Evolutionary conservation across 2,888 invertebrate species (phyloP), one percentile per base, ranked within the genome.

Genomic region (Theodoxus fluviatilis): DNA sequence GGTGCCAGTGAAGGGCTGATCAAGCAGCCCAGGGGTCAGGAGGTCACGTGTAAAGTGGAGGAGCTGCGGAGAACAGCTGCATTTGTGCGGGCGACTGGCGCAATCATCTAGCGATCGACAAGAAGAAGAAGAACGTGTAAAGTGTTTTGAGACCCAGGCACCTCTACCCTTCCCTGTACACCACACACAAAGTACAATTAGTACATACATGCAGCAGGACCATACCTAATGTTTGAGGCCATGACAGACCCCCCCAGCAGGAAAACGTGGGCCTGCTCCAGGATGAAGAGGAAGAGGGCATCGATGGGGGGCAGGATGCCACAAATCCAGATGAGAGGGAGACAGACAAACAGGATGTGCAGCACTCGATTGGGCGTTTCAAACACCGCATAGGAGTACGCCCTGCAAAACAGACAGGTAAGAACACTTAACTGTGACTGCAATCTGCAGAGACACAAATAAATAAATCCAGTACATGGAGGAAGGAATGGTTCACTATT

Each of bases 261-360:
- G 71, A 81, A 77, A 9, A 85, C 78, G 72, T 80, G 81, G 18
- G 74, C 75, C 73, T 86, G 85, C 68, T 85, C 85, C 49, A 80
- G 70, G 33, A 80, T 69, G 81, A 83, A 84, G 33, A 83, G 72
- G n/a, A 85, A 65, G 59, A 84, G 76, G 22, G 82, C 81, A 74
- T 84, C 84, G n/a, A 84, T 68, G 25, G 85, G 84, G 4, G 85
- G 81, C 37, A 85, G 74, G n/a, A 84, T 65, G 0, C 85, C 85
- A 18, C 80, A 64, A 22, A 79, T 78, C 85, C 85, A 86, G 18
- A 83, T 70, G 49, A 86, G 37, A 6, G 85, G 84, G 65, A 86
- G 76, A 68, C 80, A 78, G 38, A 82, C 79, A 76, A 84, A 84
- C 69, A 85, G 73, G 49, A 83, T 76, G 74, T 84, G 84, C 9